Evolutionary conservation across 2,888 invertebrate species (phyloP).

Genomic region (Meiosimyza platycephala): DNA sequence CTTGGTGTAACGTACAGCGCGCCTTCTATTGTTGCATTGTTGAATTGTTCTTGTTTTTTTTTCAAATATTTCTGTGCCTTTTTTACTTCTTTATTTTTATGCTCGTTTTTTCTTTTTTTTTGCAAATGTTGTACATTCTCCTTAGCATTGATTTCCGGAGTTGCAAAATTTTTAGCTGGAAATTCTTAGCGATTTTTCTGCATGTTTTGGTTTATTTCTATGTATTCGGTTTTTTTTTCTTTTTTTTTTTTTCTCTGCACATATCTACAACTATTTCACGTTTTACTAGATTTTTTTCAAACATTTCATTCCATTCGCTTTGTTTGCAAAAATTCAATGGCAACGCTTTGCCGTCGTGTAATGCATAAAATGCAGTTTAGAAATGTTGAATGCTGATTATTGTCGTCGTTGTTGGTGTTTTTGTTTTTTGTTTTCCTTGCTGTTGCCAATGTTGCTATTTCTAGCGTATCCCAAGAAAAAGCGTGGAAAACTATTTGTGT

Average conservation of each 20-base stretch:
- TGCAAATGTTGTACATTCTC: too few relatives aligned
- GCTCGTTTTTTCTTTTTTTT: not conserved
- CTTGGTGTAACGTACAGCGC: too few relatives aligned
- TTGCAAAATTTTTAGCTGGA: too few relatives aligned
- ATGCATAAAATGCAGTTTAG: slow-evolving; percentile 17
- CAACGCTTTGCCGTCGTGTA: slow-evolving; percentile 8
- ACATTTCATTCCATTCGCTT: too few relatives aligned
- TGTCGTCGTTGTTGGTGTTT: not conserved
- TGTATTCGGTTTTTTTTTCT: not conserved
- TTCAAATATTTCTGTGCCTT: not conserved
- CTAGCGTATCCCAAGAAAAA: too few relatives aligned
- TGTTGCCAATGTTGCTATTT: not conserved
- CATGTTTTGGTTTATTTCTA: not conserved
- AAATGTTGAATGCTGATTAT: slow-evolving; percentile 10
- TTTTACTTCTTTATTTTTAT: not conserved
- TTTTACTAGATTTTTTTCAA: too few relatives aligned
- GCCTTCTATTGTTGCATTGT: too few relatives aligned
- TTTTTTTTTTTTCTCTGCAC: too few relatives aligned
- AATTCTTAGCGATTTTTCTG: not conserved
- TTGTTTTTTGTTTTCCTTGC: not conserved
- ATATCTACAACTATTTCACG: not conserved
- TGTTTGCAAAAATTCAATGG: slow-evolving; percentile 15
- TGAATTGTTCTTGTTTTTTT: not conserved
- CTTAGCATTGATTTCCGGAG: too few relatives aligned
- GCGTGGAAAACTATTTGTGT: too few relatives aligned